Percentiles rank a stretch among this genome's conserved stretches.
Evolutionary conservation across 1,140 invertebrate species (phyloP).

Genomic region (Araneus ventricosus): DNA sequence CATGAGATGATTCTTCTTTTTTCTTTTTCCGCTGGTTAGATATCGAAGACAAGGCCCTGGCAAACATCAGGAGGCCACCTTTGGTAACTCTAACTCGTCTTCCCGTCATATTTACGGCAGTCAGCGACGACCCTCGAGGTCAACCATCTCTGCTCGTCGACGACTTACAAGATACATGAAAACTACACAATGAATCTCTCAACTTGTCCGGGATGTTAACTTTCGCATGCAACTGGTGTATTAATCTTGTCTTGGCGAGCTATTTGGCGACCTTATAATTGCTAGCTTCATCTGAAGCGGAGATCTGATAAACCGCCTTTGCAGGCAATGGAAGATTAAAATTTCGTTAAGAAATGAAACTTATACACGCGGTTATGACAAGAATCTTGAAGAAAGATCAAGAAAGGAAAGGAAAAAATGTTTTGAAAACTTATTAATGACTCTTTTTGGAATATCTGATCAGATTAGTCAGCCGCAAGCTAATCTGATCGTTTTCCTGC

Average conservation of each 20-base stretch:
- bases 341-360: not conserved
- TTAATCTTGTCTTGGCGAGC: conserved; percentile 52
- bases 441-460: conserved; percentile 15
- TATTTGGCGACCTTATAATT: conserved; percentile 31
- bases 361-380: not conserved
- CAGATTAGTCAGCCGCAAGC: not conserved
- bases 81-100: conserved; percentile 63
- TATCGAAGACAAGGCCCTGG: conserved; percentile 52
- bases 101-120: conserved; percentile 68
- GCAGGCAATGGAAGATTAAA: not conserved
- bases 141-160: conserved; percentile 67
- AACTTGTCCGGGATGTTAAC: conserved; percentile 33
- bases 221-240: conserved; percentile 25
- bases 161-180: conserved; percentile 64
- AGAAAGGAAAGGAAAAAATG: not conserved
- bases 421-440: not conserved
- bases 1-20: conserved; percentile 45
- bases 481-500: not conserved
- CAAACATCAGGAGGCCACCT: conserved; percentile 63
- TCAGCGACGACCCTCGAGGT: conserved; percentile 57
- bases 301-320: conserved; percentile 3
- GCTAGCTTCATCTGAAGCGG: not conserved
- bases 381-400: not conserved
- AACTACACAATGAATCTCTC: conserved; percentile 53
- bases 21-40: not conserved